Evolutionary conservation across 2,113 vertebrate genomes (phyloP).

Genomic region (Tachysurus fulvidraco): DNA sequence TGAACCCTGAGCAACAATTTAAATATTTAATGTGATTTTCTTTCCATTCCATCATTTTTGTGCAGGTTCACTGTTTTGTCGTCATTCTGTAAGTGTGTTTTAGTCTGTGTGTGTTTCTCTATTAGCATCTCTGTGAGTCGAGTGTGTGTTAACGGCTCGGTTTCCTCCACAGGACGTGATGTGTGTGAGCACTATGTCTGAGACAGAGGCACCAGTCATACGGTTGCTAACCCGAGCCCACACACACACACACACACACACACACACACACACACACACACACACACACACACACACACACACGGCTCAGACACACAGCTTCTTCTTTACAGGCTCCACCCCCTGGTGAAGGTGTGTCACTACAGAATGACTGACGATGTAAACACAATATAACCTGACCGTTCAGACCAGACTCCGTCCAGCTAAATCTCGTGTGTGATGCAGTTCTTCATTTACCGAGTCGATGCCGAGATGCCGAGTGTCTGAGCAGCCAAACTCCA

Average conservation of each 20-base stretch:
- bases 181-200: not conserved
- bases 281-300: constrained; percentile 11
- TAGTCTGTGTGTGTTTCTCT: not conserved
- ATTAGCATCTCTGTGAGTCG: not conserved
- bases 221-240: constrained; percentile 5
- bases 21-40: not conserved
- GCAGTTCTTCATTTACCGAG: not conserved
- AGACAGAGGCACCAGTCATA: constrained; percentile 40
- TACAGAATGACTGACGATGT: not conserved
- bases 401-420: constrained; percentile 12
- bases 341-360: not conserved
- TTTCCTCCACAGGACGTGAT: constrained; percentile 31
- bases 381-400: constrained; percentile 12
- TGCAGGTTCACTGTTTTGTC: not conserved
- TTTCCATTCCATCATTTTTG: not conserved
- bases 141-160: not conserved
- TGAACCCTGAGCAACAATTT: not conserved
- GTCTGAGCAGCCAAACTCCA: not conserved
- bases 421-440: not conserved
- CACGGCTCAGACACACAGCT: constrained; percentile 14
- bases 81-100: not conserved
- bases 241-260: not conserved
- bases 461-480: not conserved
- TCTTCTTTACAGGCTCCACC: not conserved
- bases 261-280: not conserved